Base-by-base conservation (phyloP, 1,140 invertebrate species). In the Oryctes rhinoceros region DNA sequence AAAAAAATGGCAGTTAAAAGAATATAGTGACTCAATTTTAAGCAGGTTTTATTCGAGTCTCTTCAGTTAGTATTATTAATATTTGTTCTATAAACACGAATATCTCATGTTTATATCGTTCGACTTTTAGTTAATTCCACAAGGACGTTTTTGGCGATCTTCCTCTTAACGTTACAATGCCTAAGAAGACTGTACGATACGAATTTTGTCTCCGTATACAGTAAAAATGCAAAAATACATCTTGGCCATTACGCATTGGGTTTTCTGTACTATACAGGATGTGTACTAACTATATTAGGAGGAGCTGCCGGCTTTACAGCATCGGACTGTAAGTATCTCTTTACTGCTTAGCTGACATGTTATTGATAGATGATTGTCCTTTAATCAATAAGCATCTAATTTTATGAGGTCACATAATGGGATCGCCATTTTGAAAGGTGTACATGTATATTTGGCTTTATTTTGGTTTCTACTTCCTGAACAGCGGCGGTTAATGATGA, bases 131-230 rank as follows among this genome's bases (percentile, higher is more conserved):
- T 53, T 35, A 71, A 78, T 77, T 39, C 89, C 20, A 88, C 90
- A 81, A 88, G 89, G 76, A 89, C 90, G 7, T 82, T 93, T 11
- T 82, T 95, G 48, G 91, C 91, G 5, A 83, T 92, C 1, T 49
- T 88, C 4, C 85, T 96, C 49, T 84, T 95, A 0, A 90, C 90
- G 0, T 79, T 95, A 18, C 95, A 97, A 85, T 92, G 92, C 71
- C 90, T 87, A 62, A 90, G 94, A 83, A 90, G 96, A 84, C 91
- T 94, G 53, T 96, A 96, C 85, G 96, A 98, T 87, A 93, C 93
- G 20, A 90, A 91, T 82, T 94, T 87, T 84, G 86, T 97, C 9
- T 95, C 92, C 86, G 91, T 97, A 11, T 97, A 94, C 87, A 95
- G 95, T 11, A 90, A 89, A 76, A 89, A 93, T 80, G 91, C 91